Evolutionary conservation across 2,888 invertebrate species (phyloP), one percentile per base, ranked within the genome.

Genomic region (Lasioglossum vierecki): DNA sequence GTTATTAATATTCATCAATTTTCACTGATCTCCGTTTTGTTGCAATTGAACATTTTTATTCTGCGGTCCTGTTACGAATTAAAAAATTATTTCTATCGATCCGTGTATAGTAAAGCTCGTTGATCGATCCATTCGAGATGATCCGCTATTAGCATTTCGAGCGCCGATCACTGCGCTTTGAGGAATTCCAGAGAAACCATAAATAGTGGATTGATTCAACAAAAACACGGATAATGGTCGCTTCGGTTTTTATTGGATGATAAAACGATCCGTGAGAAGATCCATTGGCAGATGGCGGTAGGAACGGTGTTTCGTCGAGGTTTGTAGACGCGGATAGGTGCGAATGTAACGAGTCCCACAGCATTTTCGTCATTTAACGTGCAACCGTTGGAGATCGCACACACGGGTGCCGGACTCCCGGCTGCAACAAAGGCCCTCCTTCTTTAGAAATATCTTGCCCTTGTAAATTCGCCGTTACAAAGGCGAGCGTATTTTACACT

Each of bases 381-480:
- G 44, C 39, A 74, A 53, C 84, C 35, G 73, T 84, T 72, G 63
- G 63, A 70, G 57, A 15, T 84, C 44, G 74, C 71, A 63, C 72
- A n/a, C 41, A 71, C 68, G 49, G 41, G 35, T 5, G 22, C 57
- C 8, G 57, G 15, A 30, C 60, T 66, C 44, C 18, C 63, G 5
- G 39, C 5, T 53, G 35, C 63, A 53, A 77, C 79, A 85, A 85
- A 77, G 76, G 84, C 63, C 35, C n/a, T 41, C n/a, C 76, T 63
- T 79, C 82, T 85, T 85, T 79, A 77, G 86, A 86, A 85, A 82
- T 82, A 77, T 74, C 82, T 82, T 74, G 82, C 77, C 79, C 82
- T 73, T 79, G 85, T 82, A 85, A 82, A 82, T 82, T 75, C 53
- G 53, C 13, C 57, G 71, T 57, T 49, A 82, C 79, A 86, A 85